Evolutionary conservation across 2,113 vertebrate genomes (phyloP).

Genomic region (Muntiacus muntjak): DNA sequence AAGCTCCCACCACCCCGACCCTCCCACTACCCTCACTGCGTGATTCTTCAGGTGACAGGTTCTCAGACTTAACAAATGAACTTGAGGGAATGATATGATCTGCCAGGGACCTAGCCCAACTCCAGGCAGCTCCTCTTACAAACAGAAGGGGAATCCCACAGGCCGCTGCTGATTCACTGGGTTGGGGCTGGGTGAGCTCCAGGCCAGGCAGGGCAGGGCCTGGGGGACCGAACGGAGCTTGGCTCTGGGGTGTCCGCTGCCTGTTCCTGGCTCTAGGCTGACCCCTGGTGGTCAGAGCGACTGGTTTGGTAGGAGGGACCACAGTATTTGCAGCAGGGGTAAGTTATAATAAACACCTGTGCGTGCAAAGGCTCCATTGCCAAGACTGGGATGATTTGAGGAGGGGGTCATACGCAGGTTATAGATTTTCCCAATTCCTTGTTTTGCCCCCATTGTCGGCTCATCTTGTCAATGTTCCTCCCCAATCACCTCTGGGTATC

Average conservation of each 20-base stretch:
- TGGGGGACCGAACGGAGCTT: accelerated
- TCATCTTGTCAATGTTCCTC: too few relatives aligned
- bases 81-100: not conserved
- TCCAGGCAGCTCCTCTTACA: not conserved
- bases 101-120: not conserved
- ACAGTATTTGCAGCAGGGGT: not conserved
- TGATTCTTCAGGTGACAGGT: not conserved
- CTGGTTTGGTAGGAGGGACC: not conserved
- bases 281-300: constrained; percentile 41
- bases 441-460: not conserved
- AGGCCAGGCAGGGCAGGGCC: accelerated
- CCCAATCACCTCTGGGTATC: not conserved
- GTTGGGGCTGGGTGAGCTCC: not conserved
- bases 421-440: not conserved
- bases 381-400: not conserved
- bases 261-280: constrained; percentile 24
- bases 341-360: not conserved
- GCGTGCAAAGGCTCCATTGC: not conserved
- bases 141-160: not conserved
- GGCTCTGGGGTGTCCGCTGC: accelerated
- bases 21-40: too few relatives aligned
- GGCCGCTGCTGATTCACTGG: not conserved
- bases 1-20: not conserved
- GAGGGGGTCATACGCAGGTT: not conserved
- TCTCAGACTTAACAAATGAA: not conserved